Evolutionary conservation across 2,888 invertebrate genomes (phyloP).

Genomic region (Brenthis hecate): DNA sequence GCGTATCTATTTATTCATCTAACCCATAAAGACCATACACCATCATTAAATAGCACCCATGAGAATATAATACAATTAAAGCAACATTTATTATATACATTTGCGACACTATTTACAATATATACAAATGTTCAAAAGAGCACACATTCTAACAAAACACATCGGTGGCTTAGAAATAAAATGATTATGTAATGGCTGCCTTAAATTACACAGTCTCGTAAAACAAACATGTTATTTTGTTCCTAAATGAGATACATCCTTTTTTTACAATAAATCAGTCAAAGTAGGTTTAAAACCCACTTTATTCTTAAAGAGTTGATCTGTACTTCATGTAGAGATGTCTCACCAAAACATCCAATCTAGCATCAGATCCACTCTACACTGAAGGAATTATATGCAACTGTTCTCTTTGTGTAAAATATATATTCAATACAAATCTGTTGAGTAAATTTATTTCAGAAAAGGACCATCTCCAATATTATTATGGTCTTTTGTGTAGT

Average conservation of each 20-base stretch:
- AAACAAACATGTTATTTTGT: slow-evolving; percentile 71
- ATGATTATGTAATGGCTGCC: slow-evolving; percentile 68
- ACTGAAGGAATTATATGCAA: slow-evolving; percentile 5
- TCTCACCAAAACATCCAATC: not conserved
- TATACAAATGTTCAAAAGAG: slow-evolving; percentile 58
- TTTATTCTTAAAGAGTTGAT: slow-evolving; percentile 25
- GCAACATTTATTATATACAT: slow-evolving; percentile 59
- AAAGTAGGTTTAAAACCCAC: slow-evolving; percentile 62
- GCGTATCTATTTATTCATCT: slow-evolving; percentile 50
- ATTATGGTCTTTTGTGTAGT: not conserved
- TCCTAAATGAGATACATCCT: slow-evolving; percentile 72
- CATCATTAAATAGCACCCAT: slow-evolving; percentile 80
- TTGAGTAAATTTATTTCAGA: slow-evolving; percentile 9
- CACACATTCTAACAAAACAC: slow-evolving; percentile 45
- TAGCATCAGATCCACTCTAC: not conserved
- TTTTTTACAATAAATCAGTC: slow-evolving; percentile 70
- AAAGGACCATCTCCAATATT: slow-evolving; percentile 14
- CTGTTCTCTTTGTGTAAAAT: slow-evolving; percentile 16
- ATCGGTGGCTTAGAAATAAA: slow-evolving; percentile 38
- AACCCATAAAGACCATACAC: slow-evolving; percentile 69
- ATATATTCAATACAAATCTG: not conserved
- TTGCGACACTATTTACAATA: slow-evolving; percentile 63
- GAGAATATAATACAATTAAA: slow-evolving; percentile 75
- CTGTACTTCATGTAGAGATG: slow-evolving; percentile 1
- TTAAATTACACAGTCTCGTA: slow-evolving; percentile 73